phyloP scores from a whole-genome alignment of 2,888 invertebrate genomes.

The Sinohyriopsis cumingii region DNA sequence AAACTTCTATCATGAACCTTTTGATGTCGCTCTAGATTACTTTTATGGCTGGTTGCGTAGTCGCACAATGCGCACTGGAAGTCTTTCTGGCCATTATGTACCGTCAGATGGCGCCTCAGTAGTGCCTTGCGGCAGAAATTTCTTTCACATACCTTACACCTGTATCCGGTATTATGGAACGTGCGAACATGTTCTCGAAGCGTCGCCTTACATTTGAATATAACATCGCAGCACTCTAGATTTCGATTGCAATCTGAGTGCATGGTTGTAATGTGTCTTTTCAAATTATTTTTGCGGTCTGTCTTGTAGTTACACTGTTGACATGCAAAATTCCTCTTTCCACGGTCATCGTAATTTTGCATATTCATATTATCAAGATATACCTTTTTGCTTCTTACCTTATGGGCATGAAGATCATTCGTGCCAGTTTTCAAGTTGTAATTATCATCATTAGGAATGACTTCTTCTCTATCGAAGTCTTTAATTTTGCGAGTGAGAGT shows the following conservation, averaged over 20 bases:
- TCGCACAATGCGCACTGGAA: constrained; percentile 70
- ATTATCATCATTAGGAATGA: no score
- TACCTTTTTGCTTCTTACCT: no score
- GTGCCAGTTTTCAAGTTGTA: no score
- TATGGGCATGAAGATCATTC: no score
- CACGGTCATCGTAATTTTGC: no score
- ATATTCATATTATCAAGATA: no score
- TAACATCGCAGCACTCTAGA: constrained; percentile 69
- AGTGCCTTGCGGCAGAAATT: constrained; percentile 72
- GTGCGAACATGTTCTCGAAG: constrained; percentile 69
- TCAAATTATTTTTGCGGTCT: constrained; percentile 71
- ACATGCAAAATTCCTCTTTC: constrained; percentile 34
- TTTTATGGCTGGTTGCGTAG: constrained; percentile 73
- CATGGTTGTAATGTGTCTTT: constrained; percentile 72
- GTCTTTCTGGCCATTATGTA: constrained; percentile 73
- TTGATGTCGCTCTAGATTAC: constrained; percentile 72
- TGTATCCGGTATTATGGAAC: constrained; percentile 71
- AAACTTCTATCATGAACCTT: constrained; percentile 51
- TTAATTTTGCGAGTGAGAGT: no score
- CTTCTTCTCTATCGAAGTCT: no score
- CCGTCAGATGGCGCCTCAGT: constrained; percentile 71
- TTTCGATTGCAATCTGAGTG: constrained; percentile 64
- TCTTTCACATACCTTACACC: constrained; percentile 69
- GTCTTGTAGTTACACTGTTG: constrained; percentile 68
- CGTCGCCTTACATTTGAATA: constrained; percentile 70